A percentile compares a stretch with the other conserved stretches of the same genome.
These are phyloP conservation scores for Catharus bicknelli DNA, from an alignment of 2,113 vertebrate genomes.

Conservation along the genomic window DNA sequence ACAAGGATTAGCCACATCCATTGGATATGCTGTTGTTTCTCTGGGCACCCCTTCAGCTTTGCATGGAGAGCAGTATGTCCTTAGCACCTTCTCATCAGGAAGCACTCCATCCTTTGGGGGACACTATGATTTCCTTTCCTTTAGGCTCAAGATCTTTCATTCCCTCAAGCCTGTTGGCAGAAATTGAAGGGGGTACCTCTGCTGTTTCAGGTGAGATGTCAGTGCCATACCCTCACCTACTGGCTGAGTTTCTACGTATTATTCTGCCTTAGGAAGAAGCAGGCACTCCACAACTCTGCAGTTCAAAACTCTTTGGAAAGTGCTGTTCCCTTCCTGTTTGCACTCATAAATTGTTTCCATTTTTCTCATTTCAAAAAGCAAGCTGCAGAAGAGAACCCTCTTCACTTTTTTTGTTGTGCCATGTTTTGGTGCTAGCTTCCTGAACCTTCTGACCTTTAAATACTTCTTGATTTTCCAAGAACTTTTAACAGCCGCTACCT, in stretches of 20 bases:
- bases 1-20: background rate
- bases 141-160: background rate
- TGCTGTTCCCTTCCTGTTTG: background rate
- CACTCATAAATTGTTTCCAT: background rate
- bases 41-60: background rate
- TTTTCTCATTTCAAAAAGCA: background rate
- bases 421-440: background rate
- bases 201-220: background rate
- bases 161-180: background rate
- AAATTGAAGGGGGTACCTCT: background rate
- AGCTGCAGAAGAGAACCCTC: background rate
- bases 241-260: background rate
- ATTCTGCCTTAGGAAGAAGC: background rate
- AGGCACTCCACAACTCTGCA: background rate
- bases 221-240: background rate
- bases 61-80: background rate
- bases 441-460: background rate
- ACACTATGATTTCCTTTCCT: background rate
- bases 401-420: background rate
- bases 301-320: background rate
- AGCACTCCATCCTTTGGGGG: background rate
- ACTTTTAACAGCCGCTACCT: background rate
- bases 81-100: background rate
- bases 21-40: background rate
- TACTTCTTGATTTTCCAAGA: background rate